Conservation (phyloP, 2,888 invertebrate species). For the Eupsilia transversa region DNA sequence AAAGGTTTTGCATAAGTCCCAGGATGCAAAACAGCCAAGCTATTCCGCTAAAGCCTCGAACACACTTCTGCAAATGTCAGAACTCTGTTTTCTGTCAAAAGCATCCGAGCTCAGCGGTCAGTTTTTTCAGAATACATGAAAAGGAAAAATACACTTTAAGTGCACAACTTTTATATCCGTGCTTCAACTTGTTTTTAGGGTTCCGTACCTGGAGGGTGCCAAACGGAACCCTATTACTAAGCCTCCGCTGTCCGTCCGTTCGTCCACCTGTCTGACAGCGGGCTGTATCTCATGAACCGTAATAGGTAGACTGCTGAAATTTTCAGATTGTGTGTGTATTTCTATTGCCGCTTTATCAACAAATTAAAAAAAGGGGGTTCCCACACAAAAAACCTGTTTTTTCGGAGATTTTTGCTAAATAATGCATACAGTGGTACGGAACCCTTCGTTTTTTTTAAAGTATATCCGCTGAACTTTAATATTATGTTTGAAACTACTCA, state of each 20-base stretch:
- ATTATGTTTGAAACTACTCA: slow-evolving; percentile 25
- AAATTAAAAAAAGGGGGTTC: no score
- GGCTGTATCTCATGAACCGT: no score
- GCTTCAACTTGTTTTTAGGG: neutral
- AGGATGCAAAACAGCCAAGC: neutral
- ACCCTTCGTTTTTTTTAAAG: neutral
- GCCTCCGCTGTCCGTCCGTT: no score
- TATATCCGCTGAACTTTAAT: slow-evolving; percentile 18
- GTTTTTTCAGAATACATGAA: neutral
- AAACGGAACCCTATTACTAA: no score
- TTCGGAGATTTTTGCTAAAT: no score
- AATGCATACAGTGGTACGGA: no score
- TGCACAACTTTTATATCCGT: slow-evolving; percentile 5
- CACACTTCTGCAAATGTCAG: neutral
- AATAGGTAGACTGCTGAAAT: no score
- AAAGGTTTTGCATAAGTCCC: slow-evolving; percentile 1
- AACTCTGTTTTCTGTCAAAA: neutral
- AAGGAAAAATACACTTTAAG: slow-evolving; percentile 10
- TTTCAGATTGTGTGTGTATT: no score
- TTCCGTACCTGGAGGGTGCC: no score
- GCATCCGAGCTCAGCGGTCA: neutral
- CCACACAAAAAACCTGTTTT: no score
- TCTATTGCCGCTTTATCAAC: no score
- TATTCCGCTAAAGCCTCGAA: neutral
- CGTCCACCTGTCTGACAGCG: no score